Percentiles rank a stretch among this genome's conserved stretches.
Evolutionary conservation across 2,888 invertebrate species (phyloP).

Genomic region (Deilephila elpenor): DNA sequence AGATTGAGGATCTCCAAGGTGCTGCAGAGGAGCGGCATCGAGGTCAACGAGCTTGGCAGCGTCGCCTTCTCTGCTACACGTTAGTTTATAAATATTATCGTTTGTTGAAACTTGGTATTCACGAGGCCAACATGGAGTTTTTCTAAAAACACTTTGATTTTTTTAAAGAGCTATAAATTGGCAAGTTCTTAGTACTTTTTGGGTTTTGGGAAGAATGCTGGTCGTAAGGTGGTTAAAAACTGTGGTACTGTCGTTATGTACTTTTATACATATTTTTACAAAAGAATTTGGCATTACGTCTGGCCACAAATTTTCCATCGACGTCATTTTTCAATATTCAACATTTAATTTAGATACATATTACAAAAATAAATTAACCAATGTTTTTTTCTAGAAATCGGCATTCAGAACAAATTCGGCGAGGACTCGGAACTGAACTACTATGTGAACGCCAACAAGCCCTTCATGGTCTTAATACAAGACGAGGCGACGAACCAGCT

Average conservation of each 20-base stretch:
- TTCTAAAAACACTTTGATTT: not conserved
- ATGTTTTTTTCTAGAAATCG: slow-evolving; percentile 78
- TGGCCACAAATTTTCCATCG: too few relatives aligned
- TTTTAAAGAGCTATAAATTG: too few relatives aligned
- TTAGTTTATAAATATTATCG: slow-evolving; percentile 49
- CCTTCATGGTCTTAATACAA: slow-evolving; percentile 92
- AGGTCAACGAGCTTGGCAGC: slow-evolving; percentile 91
- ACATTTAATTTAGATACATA: too few relatives aligned
- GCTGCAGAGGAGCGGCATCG: slow-evolving; percentile 90
- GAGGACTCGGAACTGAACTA: slow-evolving; percentile 81
- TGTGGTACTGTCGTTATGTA: too few relatives aligned
- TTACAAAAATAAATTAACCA: not conserved
- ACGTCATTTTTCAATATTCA: too few relatives aligned
- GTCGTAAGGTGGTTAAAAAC: too few relatives aligned
- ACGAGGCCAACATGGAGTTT: not conserved
- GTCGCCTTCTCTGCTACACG: slow-evolving; percentile 89
- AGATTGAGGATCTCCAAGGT: slow-evolving; percentile 87
- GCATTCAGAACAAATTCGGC: slow-evolving; percentile 90
- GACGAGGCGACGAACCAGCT: slow-evolving; percentile 90
- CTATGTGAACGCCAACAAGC: slow-evolving; percentile 88
- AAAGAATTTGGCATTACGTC: not conserved
- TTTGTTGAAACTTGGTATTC: not conserved
- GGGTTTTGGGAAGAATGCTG: too few relatives aligned
- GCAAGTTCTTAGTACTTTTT: too few relatives aligned
- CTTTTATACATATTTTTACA: not conserved